Evolutionary conservation across 2,797 vertebrate species (phyloP).

Genomic region (Coregonus suidteri): DNA sequence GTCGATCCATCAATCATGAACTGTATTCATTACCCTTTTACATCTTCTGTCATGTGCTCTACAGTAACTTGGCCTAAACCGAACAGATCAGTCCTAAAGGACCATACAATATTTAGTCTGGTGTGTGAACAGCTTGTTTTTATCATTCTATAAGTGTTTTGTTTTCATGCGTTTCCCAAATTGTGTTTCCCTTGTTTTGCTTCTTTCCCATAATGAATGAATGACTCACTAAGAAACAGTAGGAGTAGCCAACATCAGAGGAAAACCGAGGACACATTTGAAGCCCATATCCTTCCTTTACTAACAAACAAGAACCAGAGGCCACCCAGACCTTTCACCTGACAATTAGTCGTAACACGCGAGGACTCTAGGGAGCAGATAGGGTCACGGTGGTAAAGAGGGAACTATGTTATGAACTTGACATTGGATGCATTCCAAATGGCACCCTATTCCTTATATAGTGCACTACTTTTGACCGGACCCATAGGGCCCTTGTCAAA

Average conservation of each 20-base stretch:
- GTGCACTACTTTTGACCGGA: not conserved
- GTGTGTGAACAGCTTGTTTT: not conserved
- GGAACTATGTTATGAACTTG: not conserved
- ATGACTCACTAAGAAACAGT: constrained; percentile 1
- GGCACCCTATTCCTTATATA: not conserved
- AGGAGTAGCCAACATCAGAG: constrained; percentile 4
- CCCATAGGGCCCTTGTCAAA: not conserved
- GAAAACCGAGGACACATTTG: not conserved
- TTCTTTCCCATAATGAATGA: not conserved
- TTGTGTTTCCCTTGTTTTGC: not conserved
- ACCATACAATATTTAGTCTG: not conserved
- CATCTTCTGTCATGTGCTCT: not conserved
- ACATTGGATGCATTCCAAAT: not conserved
- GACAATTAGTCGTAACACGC: not conserved
- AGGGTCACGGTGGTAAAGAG: not conserved
- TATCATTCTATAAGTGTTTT: not conserved
- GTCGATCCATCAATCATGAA: not conserved
- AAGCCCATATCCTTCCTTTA: not conserved
- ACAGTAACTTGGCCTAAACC: not conserved
- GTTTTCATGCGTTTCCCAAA: not conserved
- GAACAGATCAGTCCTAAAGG: not conserved
- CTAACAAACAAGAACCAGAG: not conserved
- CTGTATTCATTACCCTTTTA: too few species aligned
- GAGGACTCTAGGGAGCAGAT: too few species aligned
- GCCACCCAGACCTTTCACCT: not conserved